Percentiles rank a stretch among this genome's conserved stretches.
phyloP scores from a whole-genome alignment of 2,888 invertebrate genomes.

The Ochlodes sylvanus region DNA sequence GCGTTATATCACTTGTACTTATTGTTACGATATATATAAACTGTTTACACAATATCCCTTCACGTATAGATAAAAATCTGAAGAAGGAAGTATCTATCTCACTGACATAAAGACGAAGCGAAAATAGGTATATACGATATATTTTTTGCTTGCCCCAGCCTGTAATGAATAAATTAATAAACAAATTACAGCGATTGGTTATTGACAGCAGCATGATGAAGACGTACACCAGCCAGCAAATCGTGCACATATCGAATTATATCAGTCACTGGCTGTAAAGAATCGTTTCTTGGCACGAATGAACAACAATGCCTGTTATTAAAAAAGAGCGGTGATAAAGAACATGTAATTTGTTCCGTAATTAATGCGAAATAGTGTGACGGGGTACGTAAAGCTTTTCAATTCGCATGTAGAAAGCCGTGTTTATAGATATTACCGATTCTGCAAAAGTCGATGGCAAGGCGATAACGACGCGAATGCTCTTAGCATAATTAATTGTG shows the following conservation, averaged over 20 bases:
- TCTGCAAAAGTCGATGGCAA: slow-evolving; percentile 66
- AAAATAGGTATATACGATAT: too few relatives aligned
- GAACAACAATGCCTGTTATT: slow-evolving; percentile 81
- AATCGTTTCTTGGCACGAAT: slow-evolving; percentile 81
- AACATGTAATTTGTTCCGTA: slow-evolving; percentile 79
- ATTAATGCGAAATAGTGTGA: slow-evolving; percentile 76
- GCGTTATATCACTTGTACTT: slow-evolving; percentile 18
- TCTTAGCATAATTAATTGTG: slow-evolving; percentile 72
- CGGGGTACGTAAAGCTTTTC: slow-evolving; percentile 76
- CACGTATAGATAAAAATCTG: too few relatives aligned
- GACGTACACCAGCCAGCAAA: slow-evolving; percentile 62
- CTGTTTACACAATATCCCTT: background rate
- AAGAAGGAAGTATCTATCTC: too few relatives aligned
- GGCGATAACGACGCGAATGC: slow-evolving; percentile 64
- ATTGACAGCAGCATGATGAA: slow-evolving; percentile 58
- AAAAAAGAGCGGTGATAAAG: slow-evolving; percentile 78
- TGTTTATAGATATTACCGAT: slow-evolving; percentile 66
- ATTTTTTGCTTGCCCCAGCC: too few relatives aligned
- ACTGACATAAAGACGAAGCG: too few relatives aligned
- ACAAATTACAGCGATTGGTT: slow-evolving; percentile 44
- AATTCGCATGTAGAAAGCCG: slow-evolving; percentile 72
- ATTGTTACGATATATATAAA: background rate
- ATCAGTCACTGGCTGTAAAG: slow-evolving; percentile 78
- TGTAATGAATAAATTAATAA: too few relatives aligned
- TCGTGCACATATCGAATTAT: slow-evolving; percentile 78